These are phyloP conservation scores for Pseudorasbora parva DNA, from an alignment of 2,113 vertebrate species.

Conservation along the genomic window DNA sequence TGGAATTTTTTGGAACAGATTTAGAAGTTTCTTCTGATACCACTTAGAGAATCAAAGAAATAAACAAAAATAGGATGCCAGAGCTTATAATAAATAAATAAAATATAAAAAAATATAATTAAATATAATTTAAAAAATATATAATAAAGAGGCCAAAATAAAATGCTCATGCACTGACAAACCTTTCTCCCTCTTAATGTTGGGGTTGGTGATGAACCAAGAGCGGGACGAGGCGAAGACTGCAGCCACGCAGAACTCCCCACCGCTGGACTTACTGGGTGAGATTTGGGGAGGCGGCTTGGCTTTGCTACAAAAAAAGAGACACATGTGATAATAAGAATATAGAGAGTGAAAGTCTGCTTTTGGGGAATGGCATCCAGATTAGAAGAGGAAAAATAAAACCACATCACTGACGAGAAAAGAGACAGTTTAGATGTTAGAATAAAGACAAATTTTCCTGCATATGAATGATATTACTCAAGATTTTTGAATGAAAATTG, in stretches of 20 bases:
- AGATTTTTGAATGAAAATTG: conserved; percentile 15
- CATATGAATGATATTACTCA: conserved; percentile 37
- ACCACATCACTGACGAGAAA: conserved; percentile 45
- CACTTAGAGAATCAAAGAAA: not conserved
- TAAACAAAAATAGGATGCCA: not conserved
- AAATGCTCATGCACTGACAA: conserved; percentile 42
- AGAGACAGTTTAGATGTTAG: conserved; percentile 43
- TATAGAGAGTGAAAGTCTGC: conserved; percentile 10
- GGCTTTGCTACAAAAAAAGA: conserved; percentile 86
- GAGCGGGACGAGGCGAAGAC: conserved; percentile 91
- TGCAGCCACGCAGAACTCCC: conserved; percentile 94
- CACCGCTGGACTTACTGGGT: conserved; percentile 93
- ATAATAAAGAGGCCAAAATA: not conserved
- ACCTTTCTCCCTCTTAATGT: conserved; percentile 97
- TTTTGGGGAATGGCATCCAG: conserved; percentile 10
- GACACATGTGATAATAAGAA: not conserved
- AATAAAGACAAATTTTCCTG: conserved; percentile 43
- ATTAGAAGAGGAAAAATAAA: conserved; percentile 42
- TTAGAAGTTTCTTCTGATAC: not conserved
- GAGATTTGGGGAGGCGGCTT: conserved; percentile 96
- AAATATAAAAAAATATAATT: not conserved
- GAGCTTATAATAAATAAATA: not conserved
- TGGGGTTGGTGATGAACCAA: conserved; percentile 94
- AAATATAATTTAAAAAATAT: not conserved
- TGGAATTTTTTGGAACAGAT: not conserved